Conservation (phyloP, 2,888 invertebrate genomes). For the Cheilosia soror region DNA sequence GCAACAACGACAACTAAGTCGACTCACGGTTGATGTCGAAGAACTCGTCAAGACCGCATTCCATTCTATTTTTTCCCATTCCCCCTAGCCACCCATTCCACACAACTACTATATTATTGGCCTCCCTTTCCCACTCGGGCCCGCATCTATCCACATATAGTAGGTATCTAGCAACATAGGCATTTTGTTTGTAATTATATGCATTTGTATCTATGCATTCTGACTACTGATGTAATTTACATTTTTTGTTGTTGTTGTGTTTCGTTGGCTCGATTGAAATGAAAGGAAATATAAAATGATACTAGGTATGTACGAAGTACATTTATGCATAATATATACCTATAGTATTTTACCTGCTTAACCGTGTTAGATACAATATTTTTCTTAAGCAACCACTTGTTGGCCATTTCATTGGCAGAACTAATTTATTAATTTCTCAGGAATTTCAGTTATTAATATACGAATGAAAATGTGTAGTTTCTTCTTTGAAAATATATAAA, state of each 20-base stretch:
- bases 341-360: slow-evolving; percentile 22
- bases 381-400: background rate
- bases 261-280: slow-evolving; percentile 33
- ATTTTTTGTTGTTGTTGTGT: slow-evolving; percentile 18
- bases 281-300: slow-evolving; percentile 71
- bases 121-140: slow-evolving; percentile 35
- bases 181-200: slow-evolving; percentile 74
- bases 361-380: slow-evolving; percentile 14
- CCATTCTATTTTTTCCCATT: slow-evolving; percentile 65
- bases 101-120: slow-evolving; percentile 28
- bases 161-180: slow-evolving; percentile 71
- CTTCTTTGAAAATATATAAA: slow-evolving; percentile 1
- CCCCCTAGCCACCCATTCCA: slow-evolving; percentile 50
- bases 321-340: background rate
- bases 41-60: slow-evolving; percentile 75
- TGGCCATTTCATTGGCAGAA: slow-evolving; percentile 44
- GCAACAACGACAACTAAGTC: slow-evolving; percentile 29
- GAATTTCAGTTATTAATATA: slow-evolving; percentile 24
- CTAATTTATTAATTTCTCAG: slow-evolving; percentile 58
- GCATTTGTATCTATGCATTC: slow-evolving; percentile 75
- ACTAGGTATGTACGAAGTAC: slow-evolving; percentile 8
- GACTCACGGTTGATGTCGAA: slow-evolving; percentile 73
- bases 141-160: slow-evolving; percentile 11
- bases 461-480: background rate
- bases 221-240: slow-evolving; percentile 74